phyloP scores from a whole-genome alignment of 2,797 vertebrate genomes.

The Pelodytes ibericus region DNA sequence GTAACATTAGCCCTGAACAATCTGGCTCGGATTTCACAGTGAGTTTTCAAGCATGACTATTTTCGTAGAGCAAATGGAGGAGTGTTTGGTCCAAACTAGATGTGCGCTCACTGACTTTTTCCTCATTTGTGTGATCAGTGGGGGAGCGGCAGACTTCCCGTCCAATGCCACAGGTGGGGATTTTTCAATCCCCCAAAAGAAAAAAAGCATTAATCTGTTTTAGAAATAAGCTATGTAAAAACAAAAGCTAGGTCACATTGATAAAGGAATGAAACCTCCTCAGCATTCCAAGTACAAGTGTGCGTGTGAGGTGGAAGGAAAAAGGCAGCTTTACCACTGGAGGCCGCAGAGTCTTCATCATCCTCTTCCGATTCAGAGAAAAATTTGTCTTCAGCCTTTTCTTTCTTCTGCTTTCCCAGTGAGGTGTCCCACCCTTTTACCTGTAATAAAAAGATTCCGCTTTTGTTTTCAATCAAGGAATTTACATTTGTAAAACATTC shows the following conservation, averaged over 20 bases:
- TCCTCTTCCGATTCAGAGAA: conserved; percentile 89
- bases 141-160: not conserved
- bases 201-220: too few relatives aligned
- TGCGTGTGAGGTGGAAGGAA: too few relatives aligned
- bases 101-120: not conserved
- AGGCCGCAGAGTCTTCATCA: conserved; percentile 73
- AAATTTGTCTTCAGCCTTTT: conserved; percentile 83
- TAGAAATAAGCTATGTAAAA: too few relatives aligned
- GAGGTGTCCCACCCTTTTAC: conserved; percentile 76
- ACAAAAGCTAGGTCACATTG: too few relatives aligned
- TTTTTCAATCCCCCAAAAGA: not conserved
- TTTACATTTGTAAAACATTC: too few relatives aligned
- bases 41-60: not conserved
- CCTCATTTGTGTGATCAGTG: not conserved
- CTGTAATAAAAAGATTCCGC: conserved; percentile 68
- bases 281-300: too few relatives aligned
- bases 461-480: too few relatives aligned
- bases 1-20: not conserved
- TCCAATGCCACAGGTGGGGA: not conserved
- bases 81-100: not conserved
- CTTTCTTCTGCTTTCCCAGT: conserved; percentile 75
- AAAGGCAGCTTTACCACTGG: conserved; percentile 60
- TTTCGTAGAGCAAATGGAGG: not conserved
- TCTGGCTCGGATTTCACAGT: not conserved
- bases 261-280: too few relatives aligned